Evolutionary conservation across 2,888 invertebrate species (phyloP), one percentile per base, ranked within the genome.

Genomic region (Harpalus rubripes): DNA sequence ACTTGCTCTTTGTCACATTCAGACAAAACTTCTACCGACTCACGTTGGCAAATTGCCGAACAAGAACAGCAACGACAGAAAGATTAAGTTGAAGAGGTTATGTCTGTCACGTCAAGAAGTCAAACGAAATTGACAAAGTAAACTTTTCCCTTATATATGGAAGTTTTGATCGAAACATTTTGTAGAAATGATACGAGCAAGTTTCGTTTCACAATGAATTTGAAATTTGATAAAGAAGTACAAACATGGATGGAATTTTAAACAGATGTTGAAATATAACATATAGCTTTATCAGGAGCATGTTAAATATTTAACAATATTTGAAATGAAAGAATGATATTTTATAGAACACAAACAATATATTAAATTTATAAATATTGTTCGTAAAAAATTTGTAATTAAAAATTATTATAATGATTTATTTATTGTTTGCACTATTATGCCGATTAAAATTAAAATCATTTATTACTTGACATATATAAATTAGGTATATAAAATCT

Each of bases 51-150:
- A 74, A 74, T 74, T 41, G 44, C 16, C 44, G 72, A 39, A 63
- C 61, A 61, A 32, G 8, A 63, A 12, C 63, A 18, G 18, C 39
- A 15, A 68, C 72, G 72, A 44, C 18, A 12, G 8, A 41, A 74
- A 74, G 72, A 74, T 74, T 68, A 68, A 68, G 68, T 39, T 74
- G 41, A 44, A 74, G 16, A 52, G 72, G 72, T 74, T 74, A 74
- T 74, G 44, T 72, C 41, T 72, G 16, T 72, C 68, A 41, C 41
- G 68, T 74, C 72, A 74, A 74, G 15, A 44, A 18, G 72, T 74
- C 72, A 74, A 41, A 16, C 16, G 44, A 74, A 44, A 74, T 74
- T 74, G 72, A 74, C 72, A 44, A 74, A 8, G 41, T 7, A 18
- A 68, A 74, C 72, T 74, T 74, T 74, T 68, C 68, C 32, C 22